Percentiles rank a stretch among this genome's conserved stretches.
Conservation (phyloP, 1,140 invertebrate genomes). For the Magallana angulata region DNA sequence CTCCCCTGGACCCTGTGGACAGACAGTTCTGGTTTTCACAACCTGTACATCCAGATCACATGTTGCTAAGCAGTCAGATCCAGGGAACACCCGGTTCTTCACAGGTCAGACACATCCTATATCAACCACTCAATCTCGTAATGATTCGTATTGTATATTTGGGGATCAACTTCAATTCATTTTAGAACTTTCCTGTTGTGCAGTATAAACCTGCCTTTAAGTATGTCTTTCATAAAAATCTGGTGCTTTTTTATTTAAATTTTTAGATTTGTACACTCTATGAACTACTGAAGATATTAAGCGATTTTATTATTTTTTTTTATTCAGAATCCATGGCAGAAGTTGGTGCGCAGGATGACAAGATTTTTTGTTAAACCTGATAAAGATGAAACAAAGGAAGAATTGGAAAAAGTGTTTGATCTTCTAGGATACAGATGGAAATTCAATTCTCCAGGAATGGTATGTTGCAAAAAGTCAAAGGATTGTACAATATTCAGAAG, state of each 20-base stretch:
- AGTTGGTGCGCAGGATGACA: constrained; percentile 93
- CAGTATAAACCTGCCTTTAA: too few relatives aligned
- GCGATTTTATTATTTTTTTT: neutral
- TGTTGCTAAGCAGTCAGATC: constrained; percentile 88
- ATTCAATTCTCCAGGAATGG: constrained; percentile 74
- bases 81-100: constrained; percentile 83
- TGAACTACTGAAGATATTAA: too few relatives aligned
- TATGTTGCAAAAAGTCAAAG: constrained; percentile 55
- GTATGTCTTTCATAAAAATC: too few relatives aligned
- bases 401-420: constrained; percentile 84
- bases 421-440: constrained; percentile 82
- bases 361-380: constrained; percentile 90
- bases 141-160: neutral
- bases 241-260: too few relatives aligned
- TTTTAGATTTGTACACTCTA: too few relatives aligned
- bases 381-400: constrained; percentile 84
- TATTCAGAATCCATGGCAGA: constrained; percentile 85
- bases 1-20: constrained; percentile 52
- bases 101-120: constrained; percentile 65
- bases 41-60: constrained; percentile 89
- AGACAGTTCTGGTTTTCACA: constrained; percentile 89
- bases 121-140: neutral
- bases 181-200: too few relatives aligned
- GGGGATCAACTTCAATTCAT: too few relatives aligned
- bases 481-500: neutral